phyloP scores from a whole-genome alignment of 2,888 invertebrate genomes.

The Papilio demoleus region DNA sequence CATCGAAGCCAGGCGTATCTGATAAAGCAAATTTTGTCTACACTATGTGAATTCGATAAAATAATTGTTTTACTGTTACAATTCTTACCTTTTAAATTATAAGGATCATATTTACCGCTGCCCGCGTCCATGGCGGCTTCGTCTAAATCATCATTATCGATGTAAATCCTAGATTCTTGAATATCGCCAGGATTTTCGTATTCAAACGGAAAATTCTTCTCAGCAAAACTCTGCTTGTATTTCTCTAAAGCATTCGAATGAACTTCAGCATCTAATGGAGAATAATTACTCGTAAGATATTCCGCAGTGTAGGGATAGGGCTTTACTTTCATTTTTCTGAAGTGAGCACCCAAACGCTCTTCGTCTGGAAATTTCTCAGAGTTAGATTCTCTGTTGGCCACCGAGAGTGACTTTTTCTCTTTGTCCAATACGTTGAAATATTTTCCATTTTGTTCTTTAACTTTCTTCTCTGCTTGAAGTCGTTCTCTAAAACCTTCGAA shows the following conservation, averaged over 20 bases:
- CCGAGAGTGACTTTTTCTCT: slow-evolving; percentile 70
- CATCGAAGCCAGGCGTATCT: slow-evolving; percentile 51
- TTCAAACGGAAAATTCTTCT: slow-evolving; percentile 78
- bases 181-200: slow-evolving; percentile 76
- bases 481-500: slow-evolving; percentile 77
- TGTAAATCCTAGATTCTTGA: slow-evolving; percentile 83
- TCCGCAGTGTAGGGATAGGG: slow-evolving; percentile 71
- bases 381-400: slow-evolving; percentile 38
- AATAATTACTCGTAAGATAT: slow-evolving; percentile 71
- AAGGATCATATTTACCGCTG: slow-evolving; percentile 71
- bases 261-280: slow-evolving; percentile 74
- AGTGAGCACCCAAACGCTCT: slow-evolving; percentile 78
- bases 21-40: slow-evolving; percentile 35
- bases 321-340: slow-evolving; percentile 71
- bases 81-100: slow-evolving; percentile 65
- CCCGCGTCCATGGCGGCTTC: slow-evolving; percentile 71
- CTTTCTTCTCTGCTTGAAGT: slow-evolving; percentile 64
- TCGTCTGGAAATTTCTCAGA: slow-evolving; percentile 68
- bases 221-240: slow-evolving; percentile 75
- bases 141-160: slow-evolving; percentile 79
- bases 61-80: background rate
- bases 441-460: slow-evolving; percentile 50
- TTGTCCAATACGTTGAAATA: slow-evolving; percentile 59
- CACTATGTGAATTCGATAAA: slow-evolving; percentile 1
- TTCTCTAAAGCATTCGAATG: slow-evolving; percentile 75